Conservation (phyloP, 2,888 invertebrate species). For the Clanis bilineata region DNA sequence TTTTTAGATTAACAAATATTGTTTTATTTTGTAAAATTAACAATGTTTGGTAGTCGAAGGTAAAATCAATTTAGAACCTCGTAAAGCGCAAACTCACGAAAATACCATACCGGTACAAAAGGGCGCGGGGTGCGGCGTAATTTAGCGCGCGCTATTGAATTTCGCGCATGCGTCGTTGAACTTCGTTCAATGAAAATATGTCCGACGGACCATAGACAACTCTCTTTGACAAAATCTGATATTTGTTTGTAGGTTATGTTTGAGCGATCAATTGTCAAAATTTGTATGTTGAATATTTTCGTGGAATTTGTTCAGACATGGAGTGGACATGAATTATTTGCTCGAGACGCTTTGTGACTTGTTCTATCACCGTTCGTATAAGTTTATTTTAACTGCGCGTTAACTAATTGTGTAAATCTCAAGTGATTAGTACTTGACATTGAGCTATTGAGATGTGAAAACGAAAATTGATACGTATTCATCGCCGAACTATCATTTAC, state of each 20-base stretch:
- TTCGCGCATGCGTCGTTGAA: slow-evolving; percentile 62
- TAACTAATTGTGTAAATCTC: slow-evolving; percentile 42
- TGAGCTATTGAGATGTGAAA: slow-evolving; percentile 73
- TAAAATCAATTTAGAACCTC: slow-evolving; percentile 32
- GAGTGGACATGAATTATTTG: slow-evolving; percentile 47
- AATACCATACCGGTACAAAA: neutral
- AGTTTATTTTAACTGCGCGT: slow-evolving; percentile 18
- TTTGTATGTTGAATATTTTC: slow-evolving; percentile 60
- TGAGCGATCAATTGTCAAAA: slow-evolving; percentile 76
- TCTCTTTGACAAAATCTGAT: slow-evolving; percentile 56
- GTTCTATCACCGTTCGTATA: slow-evolving; percentile 29
- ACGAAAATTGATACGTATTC: slow-evolving; percentile 64
- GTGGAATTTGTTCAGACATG: slow-evolving; percentile 53
- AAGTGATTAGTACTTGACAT: slow-evolving; percentile 58
- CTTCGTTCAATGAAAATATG: slow-evolving; percentile 24
- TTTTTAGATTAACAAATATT: neutral
- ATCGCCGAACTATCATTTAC: slow-evolving; percentile 43
- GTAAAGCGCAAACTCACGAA: slow-evolving; percentile 34
- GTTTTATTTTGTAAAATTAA: neutral
- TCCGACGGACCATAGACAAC: slow-evolving; percentile 59
- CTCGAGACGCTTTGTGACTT: slow-evolving; percentile 32
- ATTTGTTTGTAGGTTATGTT: slow-evolving; percentile 78
- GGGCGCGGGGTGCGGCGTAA: slow-evolving; percentile 27
- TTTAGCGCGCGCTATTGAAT: slow-evolving; percentile 24
- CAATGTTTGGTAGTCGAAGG: slow-evolving; percentile 2